These are phyloP conservation scores for Pyrochroa serraticornis DNA, from an alignment of 2,888 invertebrate species.

Conservation along the genomic window DNA sequence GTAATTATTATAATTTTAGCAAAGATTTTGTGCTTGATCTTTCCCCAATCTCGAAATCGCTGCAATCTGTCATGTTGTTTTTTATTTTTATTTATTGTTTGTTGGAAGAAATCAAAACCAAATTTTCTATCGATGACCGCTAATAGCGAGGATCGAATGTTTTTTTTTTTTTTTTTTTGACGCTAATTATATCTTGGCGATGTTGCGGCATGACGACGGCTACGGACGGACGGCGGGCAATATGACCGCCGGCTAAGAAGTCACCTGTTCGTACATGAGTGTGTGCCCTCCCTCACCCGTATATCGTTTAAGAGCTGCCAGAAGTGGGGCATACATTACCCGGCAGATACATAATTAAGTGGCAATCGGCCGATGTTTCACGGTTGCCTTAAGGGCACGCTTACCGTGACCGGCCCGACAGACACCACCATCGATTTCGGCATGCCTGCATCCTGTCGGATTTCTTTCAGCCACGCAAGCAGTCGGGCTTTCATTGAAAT, in stretches of 20 bases:
- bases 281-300: background rate
- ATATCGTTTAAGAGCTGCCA: constrained; percentile 35
- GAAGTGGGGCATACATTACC: constrained; percentile 49
- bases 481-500: too few relatives aligned
- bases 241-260: constrained; percentile 19
- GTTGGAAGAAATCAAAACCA: too few relatives aligned
- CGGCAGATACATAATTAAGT: constrained; percentile 49
- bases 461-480: background rate
- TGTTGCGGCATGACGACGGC: constrained; percentile 1
- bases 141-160: too few relatives aligned
- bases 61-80: too few relatives aligned
- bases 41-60: too few relatives aligned
- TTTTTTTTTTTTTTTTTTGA: too few relatives aligned
- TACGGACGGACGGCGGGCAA: background rate
- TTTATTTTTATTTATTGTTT: too few relatives aligned
- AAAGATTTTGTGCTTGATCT: too few relatives aligned
- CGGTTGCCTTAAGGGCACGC: constrained; percentile 38
- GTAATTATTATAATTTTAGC: too few relatives aligned
- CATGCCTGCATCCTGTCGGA: constrained; percentile 13
- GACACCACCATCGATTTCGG: constrained; percentile 24
- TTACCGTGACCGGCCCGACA: constrained; percentile 38
- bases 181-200: constrained; percentile 15
- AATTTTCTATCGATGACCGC: too few relatives aligned
- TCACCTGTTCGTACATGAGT: constrained; percentile 21
- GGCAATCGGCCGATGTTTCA: constrained; percentile 45